Evolutionary conservation across 2,888 invertebrate species (phyloP).

Genomic region (Aphodius granarius): DNA sequence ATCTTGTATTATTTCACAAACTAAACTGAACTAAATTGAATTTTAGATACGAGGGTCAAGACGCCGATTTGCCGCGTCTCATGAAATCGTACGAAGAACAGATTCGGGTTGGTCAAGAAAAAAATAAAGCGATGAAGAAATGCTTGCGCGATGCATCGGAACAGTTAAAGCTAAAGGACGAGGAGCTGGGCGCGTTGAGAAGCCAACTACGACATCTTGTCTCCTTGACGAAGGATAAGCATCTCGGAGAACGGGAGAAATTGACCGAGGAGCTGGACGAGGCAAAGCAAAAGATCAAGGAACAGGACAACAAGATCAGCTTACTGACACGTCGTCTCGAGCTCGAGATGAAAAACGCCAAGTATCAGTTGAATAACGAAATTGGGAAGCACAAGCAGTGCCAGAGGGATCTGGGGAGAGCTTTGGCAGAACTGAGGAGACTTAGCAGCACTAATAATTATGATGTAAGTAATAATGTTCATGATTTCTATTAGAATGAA

Average conservation of each 20-base stretch:
- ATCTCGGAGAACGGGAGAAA: conserved; percentile 74
- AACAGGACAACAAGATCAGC: conserved; percentile 66
- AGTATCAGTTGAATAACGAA: conserved; percentile 70
- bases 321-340: conserved; percentile 69
- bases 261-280: conserved; percentile 65
- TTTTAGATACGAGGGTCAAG: conserved; percentile 70
- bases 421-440: conserved; percentile 63
- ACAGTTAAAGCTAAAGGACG: conserved; percentile 69
- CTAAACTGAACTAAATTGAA: not conserved
- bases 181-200: conserved; percentile 64
- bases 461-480: conserved; percentile 51
- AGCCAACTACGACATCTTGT: conserved; percentile 72
- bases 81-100: conserved; percentile 79
- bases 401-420: conserved; percentile 66
- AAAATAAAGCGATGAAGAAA: conserved; percentile 67
- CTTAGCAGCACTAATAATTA: not conserved
- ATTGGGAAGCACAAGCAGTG: conserved; percentile 71
- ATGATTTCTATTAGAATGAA: not conserved
- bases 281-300: conserved; percentile 57
- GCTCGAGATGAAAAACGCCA: conserved; percentile 74
- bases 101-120: conserved; percentile 69
- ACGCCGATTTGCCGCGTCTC: conserved; percentile 76
- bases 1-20: not conserved
- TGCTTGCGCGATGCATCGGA: conserved; percentile 65
- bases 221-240: conserved; percentile 72